Base-by-base conservation (phyloP, 2,113 vertebrate species). In the Malurus alboscapulatus region DNA sequence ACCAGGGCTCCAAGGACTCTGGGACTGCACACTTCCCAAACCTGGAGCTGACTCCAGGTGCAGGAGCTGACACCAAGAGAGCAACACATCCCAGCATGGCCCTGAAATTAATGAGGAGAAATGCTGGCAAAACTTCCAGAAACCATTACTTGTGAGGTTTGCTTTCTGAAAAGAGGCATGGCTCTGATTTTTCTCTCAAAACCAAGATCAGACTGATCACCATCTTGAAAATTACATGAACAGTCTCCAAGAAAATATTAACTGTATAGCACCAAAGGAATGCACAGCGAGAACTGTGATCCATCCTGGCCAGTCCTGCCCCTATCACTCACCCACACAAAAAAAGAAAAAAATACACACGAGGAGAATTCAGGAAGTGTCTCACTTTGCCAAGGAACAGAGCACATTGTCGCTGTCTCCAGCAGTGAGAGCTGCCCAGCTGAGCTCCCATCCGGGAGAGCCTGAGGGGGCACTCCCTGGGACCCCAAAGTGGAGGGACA, bases 101-200 rank as follows among this genome's bases (percentile, higher is more conserved):
- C 79, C 63, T 80, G 55, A 71, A 66, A 83, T 53, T 38, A 57
- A 83, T 55, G 69, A 79, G 42, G 67, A 94, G 88, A 90, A 84
- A 51, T 0, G 14, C 53, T 74, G 61, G 61, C 78, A 87, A 71
- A 83, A 48, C 65, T 78, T 88, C 92, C 93, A 92, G 71, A 82
- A 85, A 84, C 72, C 81, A 73, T 71, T 57, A 38, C n/a, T 44
- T 4, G 17, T 50, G 77, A 69, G 34, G 34, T 83, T 91, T 95
- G 65, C 59, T 84, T 80, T 90, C 86, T 80, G 84, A 63, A 93
- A 76, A 14, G 27, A 88, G 59, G 58, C 8, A 11, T 54, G 40
- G 82, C n/a, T 78, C 72, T 71, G 26, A 42, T 94, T 92, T 93
- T 74, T 84, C 86, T 79, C 72, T 82, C 68, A 67, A 84, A 85